A percentile compares a stretch with the other conserved stretches of the same genome.
Conservation (phyloP, 2,113 vertebrate genomes). For the Capreolus pygargus region DNA sequence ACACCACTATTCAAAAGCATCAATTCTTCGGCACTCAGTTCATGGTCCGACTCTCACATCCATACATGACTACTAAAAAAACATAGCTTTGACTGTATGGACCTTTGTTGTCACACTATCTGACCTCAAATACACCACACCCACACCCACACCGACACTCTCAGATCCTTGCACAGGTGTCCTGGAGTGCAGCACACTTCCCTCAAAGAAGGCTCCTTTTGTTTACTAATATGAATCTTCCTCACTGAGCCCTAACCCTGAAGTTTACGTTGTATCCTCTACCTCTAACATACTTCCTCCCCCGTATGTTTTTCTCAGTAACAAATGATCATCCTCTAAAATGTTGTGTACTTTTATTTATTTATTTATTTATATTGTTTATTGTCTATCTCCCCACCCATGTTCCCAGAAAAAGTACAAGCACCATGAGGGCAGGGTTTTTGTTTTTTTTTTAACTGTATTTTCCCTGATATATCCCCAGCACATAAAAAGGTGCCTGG, state of each 20-base stretch:
- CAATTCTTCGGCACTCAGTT: not conserved
- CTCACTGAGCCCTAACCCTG: not conserved
- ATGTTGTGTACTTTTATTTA: not conserved
- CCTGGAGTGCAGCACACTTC: not conserved
- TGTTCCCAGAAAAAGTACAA: not conserved
- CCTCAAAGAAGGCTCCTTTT: not conserved
- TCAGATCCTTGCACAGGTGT: not conserved
- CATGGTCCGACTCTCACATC: not conserved
- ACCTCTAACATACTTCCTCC: not conserved
- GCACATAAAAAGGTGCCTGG: not conserved
- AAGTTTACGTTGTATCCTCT: not conserved
- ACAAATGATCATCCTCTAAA: not conserved
- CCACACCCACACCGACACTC: too few species aligned
- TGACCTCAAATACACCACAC: not conserved
- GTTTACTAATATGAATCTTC: not conserved
- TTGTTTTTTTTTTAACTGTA: not conserved
- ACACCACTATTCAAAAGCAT: not conserved
- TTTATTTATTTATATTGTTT: not conserved
- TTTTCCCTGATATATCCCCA: not conserved
- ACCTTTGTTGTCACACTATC: not conserved
- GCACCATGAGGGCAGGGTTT: not conserved
- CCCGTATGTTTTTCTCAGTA: not conserved
- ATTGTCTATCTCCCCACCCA: not conserved
- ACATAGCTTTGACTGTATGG: not conserved
- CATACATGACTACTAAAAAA: not conserved